phyloP scores from a whole-genome alignment of 53 echinoderm and acorn worm species.

The Holothuria leucospilota region DNA sequence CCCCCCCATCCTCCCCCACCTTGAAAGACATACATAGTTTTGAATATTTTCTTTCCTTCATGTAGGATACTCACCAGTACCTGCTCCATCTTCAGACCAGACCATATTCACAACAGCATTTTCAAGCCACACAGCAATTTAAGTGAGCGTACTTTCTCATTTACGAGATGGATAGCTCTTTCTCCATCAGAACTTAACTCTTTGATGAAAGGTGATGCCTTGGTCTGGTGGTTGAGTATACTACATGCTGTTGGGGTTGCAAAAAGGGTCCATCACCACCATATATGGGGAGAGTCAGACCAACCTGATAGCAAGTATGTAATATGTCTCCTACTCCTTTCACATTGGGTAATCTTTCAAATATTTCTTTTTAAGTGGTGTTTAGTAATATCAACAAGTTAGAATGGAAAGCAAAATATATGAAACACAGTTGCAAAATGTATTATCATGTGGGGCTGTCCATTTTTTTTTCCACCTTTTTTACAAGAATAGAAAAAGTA shows the following conservation, averaged over 20 bases:
- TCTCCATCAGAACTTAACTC: slow-evolving; percentile 80
- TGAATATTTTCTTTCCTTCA: neutral
- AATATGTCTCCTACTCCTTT: too few species aligned
- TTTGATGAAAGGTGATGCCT: slow-evolving; percentile 68
- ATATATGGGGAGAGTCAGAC: slow-evolving; percentile 55
- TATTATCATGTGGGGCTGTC: too few species aligned
- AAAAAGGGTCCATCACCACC: slow-evolving; percentile 79
- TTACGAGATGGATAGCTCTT: slow-evolving; percentile 79
- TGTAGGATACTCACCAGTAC: slow-evolving; percentile 72
- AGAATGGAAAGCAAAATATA: too few species aligned
- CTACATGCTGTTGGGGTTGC: slow-evolving; percentile 80
- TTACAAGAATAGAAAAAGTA: too few species aligned
- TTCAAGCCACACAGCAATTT: neutral
- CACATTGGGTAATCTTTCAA: too few species aligned
- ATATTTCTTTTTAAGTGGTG: too few species aligned
- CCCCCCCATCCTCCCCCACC: too few species aligned
- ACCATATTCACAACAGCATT: slow-evolving; percentile 83
- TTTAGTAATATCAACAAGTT: too few species aligned
- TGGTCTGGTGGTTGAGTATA: slow-evolving; percentile 75
- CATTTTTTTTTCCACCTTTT: too few species aligned
- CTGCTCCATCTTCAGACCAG: slow-evolving; percentile 79
- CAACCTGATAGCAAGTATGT: too few species aligned
- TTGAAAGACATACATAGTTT: too few species aligned
- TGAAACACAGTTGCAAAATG: too few species aligned
- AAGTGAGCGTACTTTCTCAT: slow-evolving; percentile 69